Conservation (phyloP, 2,888 invertebrate genomes). For the Andrena fulva region DNA sequence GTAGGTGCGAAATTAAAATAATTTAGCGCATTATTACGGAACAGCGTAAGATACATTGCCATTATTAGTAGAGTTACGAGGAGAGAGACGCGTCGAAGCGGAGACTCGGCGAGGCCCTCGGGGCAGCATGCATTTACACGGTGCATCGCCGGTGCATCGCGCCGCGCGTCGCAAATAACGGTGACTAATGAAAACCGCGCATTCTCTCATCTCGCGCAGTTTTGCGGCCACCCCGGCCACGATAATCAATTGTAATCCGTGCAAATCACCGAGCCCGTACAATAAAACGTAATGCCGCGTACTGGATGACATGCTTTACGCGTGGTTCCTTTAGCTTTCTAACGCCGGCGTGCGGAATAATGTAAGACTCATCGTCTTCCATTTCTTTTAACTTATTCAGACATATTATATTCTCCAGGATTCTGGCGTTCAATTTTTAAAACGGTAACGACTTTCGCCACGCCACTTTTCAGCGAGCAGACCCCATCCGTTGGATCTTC, state of each 20-base stretch:
- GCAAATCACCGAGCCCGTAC: constrained; percentile 44
- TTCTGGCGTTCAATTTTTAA: neutral
- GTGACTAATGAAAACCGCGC: constrained; percentile 72
- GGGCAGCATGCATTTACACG: constrained; percentile 65
- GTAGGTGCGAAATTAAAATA: constrained; percentile 39
- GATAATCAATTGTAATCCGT: constrained; percentile 60
- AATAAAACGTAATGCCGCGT: constrained; percentile 27
- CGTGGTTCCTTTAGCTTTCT: neutral
- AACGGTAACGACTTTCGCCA: too few relatives aligned
- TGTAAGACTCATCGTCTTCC: neutral
- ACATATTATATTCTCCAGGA: neutral
- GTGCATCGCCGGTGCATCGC: constrained; percentile 61
- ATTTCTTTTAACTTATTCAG: neutral
- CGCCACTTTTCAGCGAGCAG: too few relatives aligned
- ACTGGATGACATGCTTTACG: constrained; percentile 21
- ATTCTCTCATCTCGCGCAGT: constrained; percentile 46
- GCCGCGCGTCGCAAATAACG: constrained; percentile 69
- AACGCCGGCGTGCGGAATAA: neutral
- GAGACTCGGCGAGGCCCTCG: constrained; percentile 34
- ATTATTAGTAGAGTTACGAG: constrained; percentile 52
- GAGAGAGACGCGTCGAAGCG: constrained; percentile 39
- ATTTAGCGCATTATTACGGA: constrained; percentile 45
- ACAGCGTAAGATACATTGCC: constrained; percentile 34
- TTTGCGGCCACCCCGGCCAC: constrained; percentile 19
- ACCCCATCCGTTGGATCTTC: neutral